Evolutionary conservation across 2,888 invertebrate species (phyloP).

Genomic region (Molanna angustata): DNA sequence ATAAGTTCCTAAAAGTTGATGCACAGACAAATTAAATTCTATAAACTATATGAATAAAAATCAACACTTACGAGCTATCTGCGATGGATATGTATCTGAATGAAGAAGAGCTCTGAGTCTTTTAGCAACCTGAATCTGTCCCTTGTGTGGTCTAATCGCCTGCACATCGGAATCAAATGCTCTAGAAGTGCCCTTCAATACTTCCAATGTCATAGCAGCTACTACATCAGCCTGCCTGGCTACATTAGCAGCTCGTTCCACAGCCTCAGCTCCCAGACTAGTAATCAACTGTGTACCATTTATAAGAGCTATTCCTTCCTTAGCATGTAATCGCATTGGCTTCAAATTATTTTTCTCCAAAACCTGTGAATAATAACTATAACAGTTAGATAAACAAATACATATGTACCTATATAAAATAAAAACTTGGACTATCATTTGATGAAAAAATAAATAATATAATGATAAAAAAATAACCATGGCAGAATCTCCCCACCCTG

Average conservation of each 20-base stretch:
- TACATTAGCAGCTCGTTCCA: slow-evolving; percentile 56
- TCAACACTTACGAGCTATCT: slow-evolving; percentile 56
- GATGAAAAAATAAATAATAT: neutral
- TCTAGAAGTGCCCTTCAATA: slow-evolving; percentile 61
- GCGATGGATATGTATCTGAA: slow-evolving; percentile 59
- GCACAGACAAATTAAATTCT: no score
- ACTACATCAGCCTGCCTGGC: slow-evolving; percentile 62
- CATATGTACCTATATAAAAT: slow-evolving; percentile 1
- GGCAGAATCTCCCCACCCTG: slow-evolving; percentile 60
- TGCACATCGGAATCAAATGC: slow-evolving; percentile 65
- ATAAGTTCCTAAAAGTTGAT: no score
- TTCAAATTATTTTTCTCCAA: slow-evolving; percentile 55
- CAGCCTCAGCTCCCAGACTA: slow-evolving; percentile 61
- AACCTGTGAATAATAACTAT: slow-evolving; percentile 31
- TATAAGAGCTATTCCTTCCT: slow-evolving; percentile 64
- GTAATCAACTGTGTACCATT: slow-evolving; percentile 68
- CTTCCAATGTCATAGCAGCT: slow-evolving; percentile 62
- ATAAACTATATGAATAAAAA: no score
- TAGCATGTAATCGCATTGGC: slow-evolving; percentile 56
- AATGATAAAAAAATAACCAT: slow-evolving; percentile 40
- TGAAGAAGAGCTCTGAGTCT: slow-evolving; percentile 59
- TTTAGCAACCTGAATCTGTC: slow-evolving; percentile 58
- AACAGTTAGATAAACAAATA: slow-evolving; percentile 2
- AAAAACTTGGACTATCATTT: neutral
- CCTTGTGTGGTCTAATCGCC: slow-evolving; percentile 59